phyloP scores from a whole-genome alignment of 2,113 vertebrate species.

The Ochotona princeps region DNA sequence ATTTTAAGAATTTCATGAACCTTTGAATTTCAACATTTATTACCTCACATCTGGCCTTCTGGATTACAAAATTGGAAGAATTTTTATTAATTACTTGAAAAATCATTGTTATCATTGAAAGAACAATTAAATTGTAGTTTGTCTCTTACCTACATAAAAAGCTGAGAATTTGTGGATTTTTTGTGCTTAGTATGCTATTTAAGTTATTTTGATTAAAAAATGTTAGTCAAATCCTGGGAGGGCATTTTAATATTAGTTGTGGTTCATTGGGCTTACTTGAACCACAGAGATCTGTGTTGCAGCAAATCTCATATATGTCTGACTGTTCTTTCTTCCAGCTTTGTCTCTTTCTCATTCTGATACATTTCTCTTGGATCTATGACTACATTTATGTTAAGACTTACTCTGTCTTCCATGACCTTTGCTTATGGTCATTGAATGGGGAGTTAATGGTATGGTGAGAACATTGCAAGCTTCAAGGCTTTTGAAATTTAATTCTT shows the following conservation, averaged over 20 bases:
- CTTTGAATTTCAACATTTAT: background rate
- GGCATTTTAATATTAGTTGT: background rate
- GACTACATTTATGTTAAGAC: background rate
- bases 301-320: background rate
- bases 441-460: accelerated
- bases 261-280: constrained; percentile 1
- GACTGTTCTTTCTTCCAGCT: background rate
- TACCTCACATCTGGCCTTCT: background rate
- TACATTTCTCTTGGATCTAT: background rate
- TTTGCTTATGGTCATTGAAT: background rate
- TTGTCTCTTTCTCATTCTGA: background rate
- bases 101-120: background rate
- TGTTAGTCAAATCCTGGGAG: background rate
- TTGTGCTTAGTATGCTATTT: background rate
- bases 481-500: background rate
- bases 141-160: background rate
- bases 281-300: background rate
- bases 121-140: background rate
- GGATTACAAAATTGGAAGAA: background rate
- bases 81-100: background rate
- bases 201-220: background rate
- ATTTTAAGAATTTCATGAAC: background rate
- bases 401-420: background rate
- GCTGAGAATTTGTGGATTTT: background rate
- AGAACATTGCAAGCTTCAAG: background rate